Evolutionary conservation across 2,888 invertebrate species (phyloP), one percentile per base, ranked within the genome.

Genomic region (Notodonta ziczac): DNA sequence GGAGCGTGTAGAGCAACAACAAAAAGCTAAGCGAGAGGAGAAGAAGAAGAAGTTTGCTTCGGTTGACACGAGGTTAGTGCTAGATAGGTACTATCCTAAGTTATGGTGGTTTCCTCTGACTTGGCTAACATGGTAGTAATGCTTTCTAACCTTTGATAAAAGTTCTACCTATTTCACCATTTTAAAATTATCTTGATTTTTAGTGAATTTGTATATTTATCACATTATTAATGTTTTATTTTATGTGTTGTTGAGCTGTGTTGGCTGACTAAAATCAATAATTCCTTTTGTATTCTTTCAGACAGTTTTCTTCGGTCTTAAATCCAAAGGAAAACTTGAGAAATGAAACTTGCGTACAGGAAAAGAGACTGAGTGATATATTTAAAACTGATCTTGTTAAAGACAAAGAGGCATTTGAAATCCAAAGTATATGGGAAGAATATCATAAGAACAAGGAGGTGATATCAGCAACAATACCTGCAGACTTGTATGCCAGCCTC

Each of bases 401-500:
- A 72, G 95, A 97, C 74, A 97, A 97, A 86, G 91, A 90, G 62
- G 93, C 95, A 14, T 94, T 95, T 42, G 97, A 98, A 85, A 96
- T 98, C 46, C 91, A 94, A 72, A 80, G 90, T 58, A 97, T 98
- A 70, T 98, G 98, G 98, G 94, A 95, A 58, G 95, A 96, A 77
- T 97, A 97, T 85, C 97, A 98, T 80, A 95, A 95, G 68, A 94
- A 95, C 8, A 97, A 97, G 85, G 96, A 97, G 77, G 96, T 95
- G 14, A 95, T 98, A 73, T 96, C 96, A 9, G 97, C 97, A 0
- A 95, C 95, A 0, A 95, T 98, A 66, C 96, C 96, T 0, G 74
- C 86, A 0, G 87, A 94, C 5, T 91, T 95, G 12, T 97, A 95
- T 80, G 89, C 94, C 1, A 91, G 86, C 60, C 91, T 97, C 64